Conservation (phyloP, 2,888 invertebrate species). For the Dione juno region DNA sequence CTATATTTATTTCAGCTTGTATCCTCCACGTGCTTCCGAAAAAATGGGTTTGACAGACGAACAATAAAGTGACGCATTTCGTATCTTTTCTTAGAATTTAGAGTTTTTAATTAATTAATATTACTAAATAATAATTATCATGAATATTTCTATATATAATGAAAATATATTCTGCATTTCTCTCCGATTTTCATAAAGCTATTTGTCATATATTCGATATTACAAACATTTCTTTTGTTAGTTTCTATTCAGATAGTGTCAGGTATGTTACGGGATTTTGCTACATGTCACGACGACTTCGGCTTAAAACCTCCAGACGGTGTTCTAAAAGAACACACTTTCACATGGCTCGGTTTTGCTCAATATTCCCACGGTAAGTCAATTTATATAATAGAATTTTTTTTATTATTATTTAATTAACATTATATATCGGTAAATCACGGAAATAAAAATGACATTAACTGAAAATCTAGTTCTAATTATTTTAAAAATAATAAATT, state of each 20-base stretch:
- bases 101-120: too few species aligned
- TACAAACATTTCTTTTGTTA: slow-evolving; percentile 2
- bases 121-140: too few species aligned
- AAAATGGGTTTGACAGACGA: too few species aligned
- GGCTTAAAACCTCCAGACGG: slow-evolving; percentile 67
- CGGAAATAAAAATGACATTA: neutral
- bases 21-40: too few species aligned
- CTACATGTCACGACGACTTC: slow-evolving; percentile 69
- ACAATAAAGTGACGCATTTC: too few species aligned
- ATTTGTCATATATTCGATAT: neutral
- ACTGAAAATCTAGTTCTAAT: neutral
- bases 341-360: slow-evolving; percentile 70
- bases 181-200: neutral
- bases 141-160: neutral
- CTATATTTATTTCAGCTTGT: too few species aligned
- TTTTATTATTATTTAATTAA: too few species aligned
- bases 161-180: neutral
- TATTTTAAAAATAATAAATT: neutral
- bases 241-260: slow-evolving; percentile 21
- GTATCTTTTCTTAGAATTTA: too few species aligned
- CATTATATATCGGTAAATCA: slow-evolving; percentile 11
- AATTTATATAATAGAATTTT: slow-evolving; percentile 9
- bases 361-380: slow-evolving; percentile 69
- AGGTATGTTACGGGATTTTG: slow-evolving; percentile 56
- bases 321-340: slow-evolving; percentile 63